Percentiles rank a stretch among this genome's conserved stretches.
Conservation (phyloP, 2,888 invertebrate species). For the Acanthococcus lagerstroemiae region DNA sequence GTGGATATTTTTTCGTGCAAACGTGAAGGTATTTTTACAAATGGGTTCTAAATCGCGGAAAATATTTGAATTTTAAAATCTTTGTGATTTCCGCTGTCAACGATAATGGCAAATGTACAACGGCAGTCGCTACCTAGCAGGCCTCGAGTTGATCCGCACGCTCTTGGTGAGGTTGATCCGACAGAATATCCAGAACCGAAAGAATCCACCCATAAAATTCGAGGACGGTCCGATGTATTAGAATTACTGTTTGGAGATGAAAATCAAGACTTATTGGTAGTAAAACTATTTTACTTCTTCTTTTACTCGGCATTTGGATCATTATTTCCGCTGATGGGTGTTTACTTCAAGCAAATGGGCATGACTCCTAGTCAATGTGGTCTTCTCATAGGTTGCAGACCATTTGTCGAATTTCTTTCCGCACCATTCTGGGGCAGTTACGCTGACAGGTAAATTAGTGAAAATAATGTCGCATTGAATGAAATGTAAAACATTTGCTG, state of each 20-base stretch:
- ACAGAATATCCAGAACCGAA: slow-evolving; percentile 67
- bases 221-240: slow-evolving; percentile 72
- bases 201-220: slow-evolving; percentile 80
- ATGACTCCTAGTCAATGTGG: slow-evolving; percentile 97
- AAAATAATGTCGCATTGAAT: background rate
- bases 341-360: slow-evolving; percentile 99
- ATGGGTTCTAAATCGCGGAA: background rate
- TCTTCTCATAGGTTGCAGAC: slow-evolving; percentile 85
- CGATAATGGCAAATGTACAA: background rate
- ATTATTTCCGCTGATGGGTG: slow-evolving; percentile 93
- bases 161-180: slow-evolving; percentile 76
- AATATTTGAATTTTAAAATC: background rate
- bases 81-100: background rate
- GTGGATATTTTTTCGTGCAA: slow-evolving; percentile 1
- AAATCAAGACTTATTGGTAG: slow-evolving; percentile 83
- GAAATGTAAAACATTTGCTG: background rate
- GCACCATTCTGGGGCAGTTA: slow-evolving; percentile 97
- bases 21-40: too few relatives aligned
- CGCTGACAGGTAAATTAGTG: slow-evolving; percentile 63
- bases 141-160: slow-evolving; percentile 73
- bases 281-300: slow-evolving; percentile 97
- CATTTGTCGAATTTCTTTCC: slow-evolving; percentile 92
- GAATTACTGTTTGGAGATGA: slow-evolving; percentile 70
- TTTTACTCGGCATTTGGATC: slow-evolving; percentile 99
- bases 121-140: slow-evolving; percentile 39